Conservation (phyloP, 2,888 invertebrate species). For the Phasia obesa region DNA sequence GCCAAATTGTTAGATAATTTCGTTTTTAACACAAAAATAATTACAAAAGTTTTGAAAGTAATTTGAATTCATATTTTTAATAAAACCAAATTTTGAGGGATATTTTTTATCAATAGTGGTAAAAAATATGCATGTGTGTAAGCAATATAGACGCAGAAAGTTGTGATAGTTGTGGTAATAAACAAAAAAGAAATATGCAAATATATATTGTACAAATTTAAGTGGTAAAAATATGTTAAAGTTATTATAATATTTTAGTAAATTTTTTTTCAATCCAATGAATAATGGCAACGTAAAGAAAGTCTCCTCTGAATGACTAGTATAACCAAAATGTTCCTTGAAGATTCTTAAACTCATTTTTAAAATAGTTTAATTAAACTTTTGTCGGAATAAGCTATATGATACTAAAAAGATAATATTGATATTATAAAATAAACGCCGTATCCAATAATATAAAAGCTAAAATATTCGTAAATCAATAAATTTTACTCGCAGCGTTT, state of each 20-base stretch:
- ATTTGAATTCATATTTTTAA: no score
- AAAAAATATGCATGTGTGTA: neutral
- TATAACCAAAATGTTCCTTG: constrained; percentile 27
- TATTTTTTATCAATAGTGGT: no score
- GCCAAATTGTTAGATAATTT: no score
- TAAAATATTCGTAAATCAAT: no score
- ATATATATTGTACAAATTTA: constrained; percentile 56
- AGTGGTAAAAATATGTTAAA: constrained; percentile 51
- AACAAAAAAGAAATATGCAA: constrained; percentile 6
- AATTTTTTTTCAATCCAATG: constrained; percentile 42
- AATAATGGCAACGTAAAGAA: constrained; percentile 47
- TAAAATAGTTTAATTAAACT: neutral
- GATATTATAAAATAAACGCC: no score
- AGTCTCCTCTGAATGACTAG: constrained; percentile 32
- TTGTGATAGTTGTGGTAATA: constrained; percentile 52
- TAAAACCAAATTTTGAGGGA: no score
- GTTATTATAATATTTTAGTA: constrained; percentile 48
- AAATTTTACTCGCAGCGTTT: no score
- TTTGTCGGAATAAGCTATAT: constrained; percentile 1
- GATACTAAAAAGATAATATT: constrained; percentile 8
- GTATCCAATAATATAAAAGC: no score
- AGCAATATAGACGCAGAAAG: constrained; percentile 28
- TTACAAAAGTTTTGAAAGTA: no score
- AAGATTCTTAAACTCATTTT: neutral
- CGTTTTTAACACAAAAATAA: no score